Percentiles rank a stretch among this genome's conserved stretches.
These are phyloP conservation scores for Oryzias celebensis DNA, from an alignment of 2,113 vertebrate genomes.

Conservation along the genomic window DNA sequence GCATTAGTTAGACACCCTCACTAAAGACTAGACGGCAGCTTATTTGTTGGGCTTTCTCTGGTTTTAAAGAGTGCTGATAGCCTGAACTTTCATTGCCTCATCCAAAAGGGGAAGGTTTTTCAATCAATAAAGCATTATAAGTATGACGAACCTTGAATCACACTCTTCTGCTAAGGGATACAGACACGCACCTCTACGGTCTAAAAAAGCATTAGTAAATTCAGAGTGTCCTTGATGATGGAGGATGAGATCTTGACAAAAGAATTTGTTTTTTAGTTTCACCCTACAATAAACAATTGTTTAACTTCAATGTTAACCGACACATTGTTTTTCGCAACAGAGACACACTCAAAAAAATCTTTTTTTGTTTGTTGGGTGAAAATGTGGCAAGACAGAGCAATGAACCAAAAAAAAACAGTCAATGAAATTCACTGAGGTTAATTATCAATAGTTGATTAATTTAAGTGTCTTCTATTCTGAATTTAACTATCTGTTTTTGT, in stretches of 20 bases:
- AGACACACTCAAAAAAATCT: too few relatives aligned
- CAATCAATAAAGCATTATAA: slow-evolving; percentile 55
- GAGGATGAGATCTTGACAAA: slow-evolving; percentile 35
- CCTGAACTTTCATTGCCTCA: slow-evolving; percentile 19
- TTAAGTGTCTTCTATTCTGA: too few relatives aligned
- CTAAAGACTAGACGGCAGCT: slow-evolving; percentile 23
- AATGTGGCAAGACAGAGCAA: too few relatives aligned
- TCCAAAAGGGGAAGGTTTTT: slow-evolving; percentile 21
- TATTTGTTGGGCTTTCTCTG: slow-evolving; percentile 27
- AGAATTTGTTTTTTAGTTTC: slow-evolving; percentile 41
- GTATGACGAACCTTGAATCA: slow-evolving; percentile 21
- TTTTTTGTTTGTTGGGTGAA: too few relatives aligned
- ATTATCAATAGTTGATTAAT: too few relatives aligned
- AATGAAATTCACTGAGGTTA: too few relatives aligned
- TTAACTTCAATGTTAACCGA: too few relatives aligned
- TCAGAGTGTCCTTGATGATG: slow-evolving; percentile 45
- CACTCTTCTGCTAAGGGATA: not conserved
- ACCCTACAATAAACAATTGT: not conserved
- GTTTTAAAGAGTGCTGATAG: slow-evolving; percentile 29
- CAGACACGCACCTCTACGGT: slow-evolving; percentile 2
- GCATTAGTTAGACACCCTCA: slow-evolving; percentile 16
- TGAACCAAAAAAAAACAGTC: too few relatives aligned
- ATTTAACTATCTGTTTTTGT: too few relatives aligned
- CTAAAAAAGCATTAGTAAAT: slow-evolving; percentile 32
- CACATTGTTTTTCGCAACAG: too few relatives aligned